Percentiles rank a stretch among this genome's conserved stretches.
These are phyloP conservation scores for Elaphurus davidianus DNA, from an alignment of 2,113 vertebrate species.

Conservation along the genomic window DNA sequence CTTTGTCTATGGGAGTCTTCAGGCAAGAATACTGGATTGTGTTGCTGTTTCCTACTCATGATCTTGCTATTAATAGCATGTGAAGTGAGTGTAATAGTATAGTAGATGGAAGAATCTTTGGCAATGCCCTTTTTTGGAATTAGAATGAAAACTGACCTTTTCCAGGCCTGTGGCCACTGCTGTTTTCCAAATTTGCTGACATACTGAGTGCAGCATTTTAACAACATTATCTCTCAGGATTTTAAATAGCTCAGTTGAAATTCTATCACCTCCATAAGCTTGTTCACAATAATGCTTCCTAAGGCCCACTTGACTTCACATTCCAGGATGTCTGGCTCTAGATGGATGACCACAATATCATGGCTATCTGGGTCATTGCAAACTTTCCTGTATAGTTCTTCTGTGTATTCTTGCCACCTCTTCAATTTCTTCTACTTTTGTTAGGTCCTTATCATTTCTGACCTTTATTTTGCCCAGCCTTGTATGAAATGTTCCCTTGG, in stretches of 20 bases:
- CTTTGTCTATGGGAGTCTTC: not conserved
- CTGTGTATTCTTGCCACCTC: not conserved
- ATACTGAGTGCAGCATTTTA: not conserved
- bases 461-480: not conserved
- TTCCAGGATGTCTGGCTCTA: not conserved
- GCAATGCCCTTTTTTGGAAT: not conserved
- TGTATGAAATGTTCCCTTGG: not conserved
- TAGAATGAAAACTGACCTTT: not conserved
- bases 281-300: not conserved
- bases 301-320: not conserved
- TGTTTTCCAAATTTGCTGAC: not conserved
- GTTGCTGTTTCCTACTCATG: not conserved
- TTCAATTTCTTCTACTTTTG: not conserved
- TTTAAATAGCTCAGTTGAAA: not conserved
- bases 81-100: not conserved
- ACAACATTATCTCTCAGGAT: not conserved
- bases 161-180: not conserved
- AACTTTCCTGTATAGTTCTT: not conserved
- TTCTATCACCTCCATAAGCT: not conserved
- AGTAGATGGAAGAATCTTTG: not conserved
- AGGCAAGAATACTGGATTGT: not conserved
- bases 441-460: not conserved
- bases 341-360: not conserved
- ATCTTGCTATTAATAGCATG: not conserved
- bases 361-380: not conserved